A percentile compares a stretch with the other conserved stretches of the same genome.
phyloP scores from a whole-genome alignment of 2,113 vertebrate species.

The Hucho hucho region DNA sequence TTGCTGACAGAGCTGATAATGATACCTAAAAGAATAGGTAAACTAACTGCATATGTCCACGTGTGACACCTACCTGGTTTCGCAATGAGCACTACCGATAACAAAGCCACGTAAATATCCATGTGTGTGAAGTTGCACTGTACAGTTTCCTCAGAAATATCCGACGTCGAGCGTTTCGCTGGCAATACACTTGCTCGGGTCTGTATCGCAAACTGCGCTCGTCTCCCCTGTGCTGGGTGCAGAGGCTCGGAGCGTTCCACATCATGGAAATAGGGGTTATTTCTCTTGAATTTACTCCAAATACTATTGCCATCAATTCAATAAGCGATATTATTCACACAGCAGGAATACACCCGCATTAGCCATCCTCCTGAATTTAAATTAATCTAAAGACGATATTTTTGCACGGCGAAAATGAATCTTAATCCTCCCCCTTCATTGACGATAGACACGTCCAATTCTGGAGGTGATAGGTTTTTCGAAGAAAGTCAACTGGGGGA shows the following conservation, averaged over 20 bases:
- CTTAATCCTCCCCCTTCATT: not conserved
- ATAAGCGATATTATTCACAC: not conserved
- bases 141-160: constrained; percentile 47
- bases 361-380: no score
- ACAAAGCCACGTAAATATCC: constrained; percentile 78
- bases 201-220: constrained; percentile 50
- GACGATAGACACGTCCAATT: no score
- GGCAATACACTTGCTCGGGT: constrained; percentile 47
- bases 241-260: constrained; percentile 68
- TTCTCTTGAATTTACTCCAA: not conserved
- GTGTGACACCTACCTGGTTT: constrained; percentile 76
- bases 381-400: not conserved
- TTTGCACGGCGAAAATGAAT: not conserved
- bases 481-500: no score
- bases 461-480: no score
- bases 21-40: not conserved
- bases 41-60: not conserved
- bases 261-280: constrained; percentile 37
- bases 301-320: no score
- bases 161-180: constrained; percentile 41
- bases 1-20: no score
- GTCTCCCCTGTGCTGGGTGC: constrained; percentile 50
- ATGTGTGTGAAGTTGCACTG: constrained; percentile 64
- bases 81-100: constrained; percentile 74
- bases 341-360: not conserved